Evolutionary conservation across 2,113 vertebrate species (phyloP), one percentile per base, ranked within the genome.

Genomic region (Phodopus roborovskii): DNA sequence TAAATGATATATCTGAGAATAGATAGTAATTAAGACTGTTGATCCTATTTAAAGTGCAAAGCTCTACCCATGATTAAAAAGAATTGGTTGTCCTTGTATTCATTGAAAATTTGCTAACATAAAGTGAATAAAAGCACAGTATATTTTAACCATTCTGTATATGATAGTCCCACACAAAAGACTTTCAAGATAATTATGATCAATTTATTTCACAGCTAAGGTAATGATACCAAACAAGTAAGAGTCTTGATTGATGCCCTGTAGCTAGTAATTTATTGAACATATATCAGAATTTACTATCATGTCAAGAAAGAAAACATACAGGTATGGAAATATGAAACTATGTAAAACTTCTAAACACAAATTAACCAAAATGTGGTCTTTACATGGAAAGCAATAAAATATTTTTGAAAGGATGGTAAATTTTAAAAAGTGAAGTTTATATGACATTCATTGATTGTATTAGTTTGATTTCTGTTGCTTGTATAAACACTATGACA

Each of bases 111-210:
- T 36, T 83, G 48, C 36, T 66, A 91, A 77, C 4, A 62, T 13
- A 81, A 85, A 15, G 45, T 73, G 3, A 36, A 20, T 70, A 81
- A 60, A 73, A 92, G 78, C 0, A 93, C 13, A 83, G 0, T 7
- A 82, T 24, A n/a, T 81, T 74, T 60, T 56, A 77, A 39, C n/a
- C 30, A 13, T 85, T 48, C 74, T 53, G 68, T 45, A 77, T 48
- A 8, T 22, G 36, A 90, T 1, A 81, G 26, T 33, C 53, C 17
- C 1, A 36, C 2, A 77, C 42, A 39, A 81, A 92, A 90, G 68
- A 13, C 22, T 70, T 79, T 90, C 53, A 87, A 94, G 3, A 74
- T 20, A 75, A n/a, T 87, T 93, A 93, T 79, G 66, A 88, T 64
- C 12, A 56, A 56, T 1, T 26, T 30, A 17, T 79, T 95, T 87